These are phyloP conservation scores for Otus sunia DNA, from an alignment of 2,113 vertebrate genomes.

Conservation along the genomic window DNA sequence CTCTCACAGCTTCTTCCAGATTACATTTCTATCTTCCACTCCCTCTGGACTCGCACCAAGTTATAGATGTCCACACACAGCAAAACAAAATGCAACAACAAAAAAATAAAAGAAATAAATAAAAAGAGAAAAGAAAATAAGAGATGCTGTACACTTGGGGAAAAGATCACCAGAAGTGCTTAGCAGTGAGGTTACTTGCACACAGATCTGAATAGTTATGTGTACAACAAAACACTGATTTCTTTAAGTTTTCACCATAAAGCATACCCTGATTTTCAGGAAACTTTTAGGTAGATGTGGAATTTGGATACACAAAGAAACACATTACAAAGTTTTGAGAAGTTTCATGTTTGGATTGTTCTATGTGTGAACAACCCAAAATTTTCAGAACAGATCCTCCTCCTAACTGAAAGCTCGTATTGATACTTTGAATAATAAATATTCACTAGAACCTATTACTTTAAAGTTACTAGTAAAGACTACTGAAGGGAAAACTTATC, in stretches of 20 bases:
- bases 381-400: not conserved
- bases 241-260: not conserved
- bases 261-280: not conserved
- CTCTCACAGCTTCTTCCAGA: slow-evolving; percentile 11
- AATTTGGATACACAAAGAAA: not conserved
- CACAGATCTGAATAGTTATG: not conserved
- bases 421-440: not conserved
- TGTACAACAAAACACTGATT: not conserved
- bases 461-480: not conserved
- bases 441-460: not conserved
- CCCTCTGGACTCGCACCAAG: not conserved
- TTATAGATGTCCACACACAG: not conserved
- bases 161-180: not conserved
- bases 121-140: too few relatives aligned
- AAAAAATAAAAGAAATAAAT: too few relatives aligned
- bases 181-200: not conserved
- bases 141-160: not conserved
- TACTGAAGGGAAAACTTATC: not conserved
- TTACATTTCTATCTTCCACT: not conserved
- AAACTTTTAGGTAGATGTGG: not conserved
- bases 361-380: not conserved
- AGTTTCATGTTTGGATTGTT: not conserved
- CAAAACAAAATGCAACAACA: fast-evolving
- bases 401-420: not conserved
- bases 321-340: not conserved